These are phyloP conservation scores for Catharus minimus DNA, from an alignment of 2,113 vertebrate species.

Conservation along the genomic window DNA sequence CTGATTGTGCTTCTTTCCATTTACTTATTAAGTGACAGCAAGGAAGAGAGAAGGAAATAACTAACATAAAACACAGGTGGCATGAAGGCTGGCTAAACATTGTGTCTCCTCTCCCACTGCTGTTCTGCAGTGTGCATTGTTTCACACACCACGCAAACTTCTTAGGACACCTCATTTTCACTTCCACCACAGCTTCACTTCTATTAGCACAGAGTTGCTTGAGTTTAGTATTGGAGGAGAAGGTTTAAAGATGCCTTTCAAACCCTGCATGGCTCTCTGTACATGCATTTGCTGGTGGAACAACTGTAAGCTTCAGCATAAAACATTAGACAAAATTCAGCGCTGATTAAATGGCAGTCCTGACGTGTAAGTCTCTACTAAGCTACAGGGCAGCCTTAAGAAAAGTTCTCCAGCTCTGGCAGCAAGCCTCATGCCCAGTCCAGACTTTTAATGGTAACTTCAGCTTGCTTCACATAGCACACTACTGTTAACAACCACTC, in stretches of 20 bases:
- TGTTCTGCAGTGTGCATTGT: no score
- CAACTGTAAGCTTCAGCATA: not conserved
- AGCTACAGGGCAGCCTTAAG: not conserved
- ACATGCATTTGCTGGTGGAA: not conserved
- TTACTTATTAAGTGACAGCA: not conserved
- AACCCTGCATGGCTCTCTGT: not conserved
- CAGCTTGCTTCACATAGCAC: not conserved
- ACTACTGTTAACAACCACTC: not conserved
- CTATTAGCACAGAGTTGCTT: not conserved
- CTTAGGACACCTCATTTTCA: not conserved
- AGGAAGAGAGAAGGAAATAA: not conserved
- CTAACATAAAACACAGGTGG: not conserved
- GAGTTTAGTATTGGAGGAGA: not conserved
- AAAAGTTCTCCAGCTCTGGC: not conserved
- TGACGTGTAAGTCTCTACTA: not conserved
- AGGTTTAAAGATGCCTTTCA: not conserved
- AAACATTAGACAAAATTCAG: not conserved
- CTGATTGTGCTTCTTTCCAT: not conserved
- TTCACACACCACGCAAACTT: not conserved
- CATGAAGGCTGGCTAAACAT: not conserved
- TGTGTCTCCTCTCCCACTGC: accelerated
- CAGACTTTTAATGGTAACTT: not conserved
- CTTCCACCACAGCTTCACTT: not conserved
- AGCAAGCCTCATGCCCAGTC: not conserved
- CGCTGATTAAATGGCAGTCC: not conserved